Conservation (phyloP, 2,113 vertebrate species). For the Chionomys nivalis region DNA sequence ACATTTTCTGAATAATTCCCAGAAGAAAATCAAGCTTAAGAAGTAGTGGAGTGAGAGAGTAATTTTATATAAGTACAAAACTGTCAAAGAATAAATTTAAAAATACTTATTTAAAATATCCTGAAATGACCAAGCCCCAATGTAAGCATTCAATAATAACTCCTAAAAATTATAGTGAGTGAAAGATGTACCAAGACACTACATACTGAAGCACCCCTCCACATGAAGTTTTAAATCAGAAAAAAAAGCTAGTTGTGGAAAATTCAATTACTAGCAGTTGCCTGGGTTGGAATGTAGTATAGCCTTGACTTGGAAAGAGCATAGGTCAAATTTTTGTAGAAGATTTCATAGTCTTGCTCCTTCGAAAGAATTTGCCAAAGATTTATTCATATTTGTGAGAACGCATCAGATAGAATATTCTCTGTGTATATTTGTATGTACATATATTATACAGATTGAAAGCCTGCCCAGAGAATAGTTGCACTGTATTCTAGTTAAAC, state of each 20-base stretch:
- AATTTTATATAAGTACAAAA: not conserved
- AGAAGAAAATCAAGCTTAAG: not conserved
- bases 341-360: not conserved
- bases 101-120: not conserved
- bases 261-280: not conserved
- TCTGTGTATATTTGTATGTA: not conserved
- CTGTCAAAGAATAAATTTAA: not conserved
- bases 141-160: not conserved
- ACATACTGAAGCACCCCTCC: not conserved
- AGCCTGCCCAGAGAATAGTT: not conserved
- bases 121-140: not conserved
- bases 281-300: accelerated
- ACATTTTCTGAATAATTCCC: not conserved
- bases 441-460: not conserved
- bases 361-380: not conserved
- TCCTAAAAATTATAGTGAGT: not conserved
- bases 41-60: not conserved
- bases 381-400: not conserved
- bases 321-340: not conserved
- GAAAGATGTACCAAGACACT: not conserved
- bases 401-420: not conserved
- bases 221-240: not conserved
- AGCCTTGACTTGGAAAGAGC: not conserved
- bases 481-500: not conserved
- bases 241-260: not conserved